phyloP scores from a whole-genome alignment of 2,888 invertebrate species.

The Sialis fuliginosa region DNA sequence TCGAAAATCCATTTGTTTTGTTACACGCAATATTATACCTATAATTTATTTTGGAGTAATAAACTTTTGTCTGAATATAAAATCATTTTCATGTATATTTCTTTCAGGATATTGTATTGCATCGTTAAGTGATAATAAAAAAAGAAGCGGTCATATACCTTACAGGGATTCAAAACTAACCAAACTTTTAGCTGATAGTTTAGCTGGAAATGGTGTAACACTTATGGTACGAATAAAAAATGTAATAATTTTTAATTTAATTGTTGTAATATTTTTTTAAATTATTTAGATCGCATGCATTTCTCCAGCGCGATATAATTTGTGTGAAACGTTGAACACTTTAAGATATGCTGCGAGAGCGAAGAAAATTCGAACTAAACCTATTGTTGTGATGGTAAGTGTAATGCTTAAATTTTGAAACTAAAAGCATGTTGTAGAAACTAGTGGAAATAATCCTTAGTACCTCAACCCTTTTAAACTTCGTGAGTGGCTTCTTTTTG shows the following conservation, averaged over 20 bases:
- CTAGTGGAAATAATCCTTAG: too few species aligned
- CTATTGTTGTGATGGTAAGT: slow-evolving; percentile 80
- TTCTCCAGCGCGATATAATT: slow-evolving; percentile 73
- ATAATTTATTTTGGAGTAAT: too few species aligned
- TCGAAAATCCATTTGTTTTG: too few species aligned
- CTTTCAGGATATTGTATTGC: slow-evolving; percentile 80
- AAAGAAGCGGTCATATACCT: slow-evolving; percentile 72
- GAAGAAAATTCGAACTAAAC: slow-evolving; percentile 83
- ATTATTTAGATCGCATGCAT: slow-evolving; percentile 74
- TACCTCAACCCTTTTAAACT: too few species aligned
- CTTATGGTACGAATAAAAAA: slow-evolving; percentile 52
- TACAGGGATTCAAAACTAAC: slow-evolving; percentile 90
- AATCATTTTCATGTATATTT: too few species aligned
- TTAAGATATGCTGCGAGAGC: slow-evolving; percentile 82
- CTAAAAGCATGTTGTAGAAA: too few species aligned
- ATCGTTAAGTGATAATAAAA: slow-evolving; percentile 67
- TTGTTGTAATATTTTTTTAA: background rate
- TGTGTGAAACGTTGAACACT: slow-evolving; percentile 78
- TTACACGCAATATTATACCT: too few species aligned
- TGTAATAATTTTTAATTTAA: slow-evolving; percentile 1
- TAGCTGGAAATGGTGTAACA: slow-evolving; percentile 87
- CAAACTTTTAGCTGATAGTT: slow-evolving; percentile 79
- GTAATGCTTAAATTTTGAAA: background rate
- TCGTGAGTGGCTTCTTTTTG: too few species aligned
- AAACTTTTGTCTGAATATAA: too few species aligned